These are phyloP conservation scores for Petrocephalus microphthalmus DNA, from an alignment of 2,113 vertebrate species.

Conservation along the genomic window DNA sequence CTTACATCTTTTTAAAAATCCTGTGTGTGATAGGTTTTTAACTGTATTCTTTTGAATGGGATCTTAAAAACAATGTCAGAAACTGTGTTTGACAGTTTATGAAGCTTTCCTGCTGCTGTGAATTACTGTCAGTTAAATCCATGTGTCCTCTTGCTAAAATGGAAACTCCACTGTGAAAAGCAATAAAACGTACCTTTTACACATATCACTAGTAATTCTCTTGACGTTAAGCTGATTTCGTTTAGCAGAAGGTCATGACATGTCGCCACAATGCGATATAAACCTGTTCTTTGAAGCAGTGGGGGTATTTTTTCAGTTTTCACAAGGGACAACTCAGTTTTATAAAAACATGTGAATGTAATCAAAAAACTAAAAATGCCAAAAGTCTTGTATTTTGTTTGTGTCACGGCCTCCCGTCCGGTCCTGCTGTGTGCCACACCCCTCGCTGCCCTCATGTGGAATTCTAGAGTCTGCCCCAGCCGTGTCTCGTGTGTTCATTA, in stretches of 20 bases:
- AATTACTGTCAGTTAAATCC: neutral
- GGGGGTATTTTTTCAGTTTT: too few relatives aligned
- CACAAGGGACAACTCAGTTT: too few relatives aligned
- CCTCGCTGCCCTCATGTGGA: too few relatives aligned
- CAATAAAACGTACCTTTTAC: neutral
- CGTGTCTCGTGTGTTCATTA: too few relatives aligned
- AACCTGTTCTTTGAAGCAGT: too few relatives aligned
- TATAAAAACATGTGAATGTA: neutral
- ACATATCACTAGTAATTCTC: neutral
- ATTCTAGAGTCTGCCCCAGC: too few relatives aligned
- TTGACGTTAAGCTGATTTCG: neutral
- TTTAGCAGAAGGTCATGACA: neutral
- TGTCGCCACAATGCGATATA: neutral
- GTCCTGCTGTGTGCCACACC: too few relatives aligned
- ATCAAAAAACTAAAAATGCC: neutral
- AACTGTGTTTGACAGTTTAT: neutral
- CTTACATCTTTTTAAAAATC: neutral
- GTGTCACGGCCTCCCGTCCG: too few relatives aligned
- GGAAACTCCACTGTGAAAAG: conserved; percentile 1
- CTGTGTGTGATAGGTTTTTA: neutral
- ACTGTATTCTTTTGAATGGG: neutral
- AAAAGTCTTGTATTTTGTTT: neutral
- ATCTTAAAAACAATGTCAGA: neutral
- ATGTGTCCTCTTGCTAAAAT: neutral
- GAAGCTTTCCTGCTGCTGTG: neutral